Conservation (phyloP, 2,797 vertebrate genomes). For the Acridotheres tristis region DNA sequence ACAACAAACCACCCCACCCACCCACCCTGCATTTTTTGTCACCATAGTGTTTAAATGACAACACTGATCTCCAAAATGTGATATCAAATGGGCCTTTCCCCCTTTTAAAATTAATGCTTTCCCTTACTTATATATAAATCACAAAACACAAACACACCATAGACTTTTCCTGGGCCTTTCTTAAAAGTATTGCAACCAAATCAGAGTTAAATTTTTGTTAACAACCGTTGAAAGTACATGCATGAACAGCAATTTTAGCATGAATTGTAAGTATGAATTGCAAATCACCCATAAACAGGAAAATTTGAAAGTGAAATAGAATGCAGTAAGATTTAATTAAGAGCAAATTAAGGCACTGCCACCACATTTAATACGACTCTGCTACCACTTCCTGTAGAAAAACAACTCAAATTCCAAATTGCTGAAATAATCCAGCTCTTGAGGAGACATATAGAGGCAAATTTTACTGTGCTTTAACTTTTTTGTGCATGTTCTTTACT, state of each 20-base stretch:
- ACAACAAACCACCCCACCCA: no score
- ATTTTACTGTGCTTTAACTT: not conserved
- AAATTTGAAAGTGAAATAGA: constrained; percentile 31
- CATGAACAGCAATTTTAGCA: not conserved
- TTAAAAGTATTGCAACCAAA: not conserved
- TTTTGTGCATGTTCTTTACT: not conserved
- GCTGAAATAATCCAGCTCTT: not conserved
- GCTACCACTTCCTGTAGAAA: not conserved
- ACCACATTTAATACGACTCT: not conserved
- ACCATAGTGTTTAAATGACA: not conserved
- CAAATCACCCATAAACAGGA: constrained; percentile 1
- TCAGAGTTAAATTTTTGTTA: not conserved
- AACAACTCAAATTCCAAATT: not conserved
- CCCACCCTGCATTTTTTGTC: not conserved
- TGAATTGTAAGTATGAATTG: not conserved
- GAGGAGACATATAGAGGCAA: not conserved
- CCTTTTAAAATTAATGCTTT: not conserved
- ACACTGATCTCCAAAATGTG: not conserved
- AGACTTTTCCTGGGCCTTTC: not conserved
- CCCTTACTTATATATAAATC: not conserved
- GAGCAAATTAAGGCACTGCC: not conserved
- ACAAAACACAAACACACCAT: not conserved
- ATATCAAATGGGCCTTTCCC: not conserved
- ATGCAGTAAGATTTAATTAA: constrained; percentile 17
- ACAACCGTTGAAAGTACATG: not conserved